Percentiles rank a stretch among this genome's conserved stretches.
Evolutionary conservation across 2,888 invertebrate genomes (phyloP).

Genomic region (Cerastoderma edule): DNA sequence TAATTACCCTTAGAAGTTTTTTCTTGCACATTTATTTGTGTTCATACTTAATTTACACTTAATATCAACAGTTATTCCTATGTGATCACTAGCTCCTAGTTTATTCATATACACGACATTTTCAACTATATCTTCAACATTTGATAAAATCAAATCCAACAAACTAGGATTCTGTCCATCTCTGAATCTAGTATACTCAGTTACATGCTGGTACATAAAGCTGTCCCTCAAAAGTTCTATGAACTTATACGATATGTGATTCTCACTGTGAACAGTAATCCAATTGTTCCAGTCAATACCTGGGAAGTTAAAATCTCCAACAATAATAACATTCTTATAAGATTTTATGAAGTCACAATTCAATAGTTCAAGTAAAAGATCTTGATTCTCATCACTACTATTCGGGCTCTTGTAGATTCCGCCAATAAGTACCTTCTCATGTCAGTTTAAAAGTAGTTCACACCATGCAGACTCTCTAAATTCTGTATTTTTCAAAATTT

Average conservation of each 20-base stretch:
- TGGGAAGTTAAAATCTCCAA: slow-evolving; percentile 34
- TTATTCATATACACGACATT: too few relatives aligned
- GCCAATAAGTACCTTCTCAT: slow-evolving; percentile 14
- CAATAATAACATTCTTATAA: slow-evolving; percentile 10
- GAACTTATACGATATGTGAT: slow-evolving; percentile 23
- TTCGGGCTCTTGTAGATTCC: slow-evolving; percentile 19
- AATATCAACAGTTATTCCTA: background rate
- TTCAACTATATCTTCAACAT: background rate
- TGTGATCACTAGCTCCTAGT: background rate
- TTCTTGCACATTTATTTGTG: background rate
- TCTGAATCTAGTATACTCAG: background rate
- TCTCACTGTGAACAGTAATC: slow-evolving; percentile 10
- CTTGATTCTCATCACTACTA: slow-evolving; percentile 4
- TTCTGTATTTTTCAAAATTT: background rate
- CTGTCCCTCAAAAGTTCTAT: slow-evolving; percentile 25
- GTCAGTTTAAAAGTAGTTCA: background rate
- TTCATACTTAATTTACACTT: background rate
- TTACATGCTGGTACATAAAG: slow-evolving; percentile 19
- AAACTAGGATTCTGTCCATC: background rate
- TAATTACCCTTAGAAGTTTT: slow-evolving; percentile 32
- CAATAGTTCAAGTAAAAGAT: slow-evolving; percentile 3
- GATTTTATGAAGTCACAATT: background rate
- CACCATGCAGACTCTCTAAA: slow-evolving; percentile 28
- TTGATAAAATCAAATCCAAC: background rate
- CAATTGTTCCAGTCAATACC: slow-evolving; percentile 21